A percentile compares a stretch with the other conserved stretches of the same genome.
Evolutionary conservation across 2,888 invertebrate genomes (phyloP).

Genomic region (Dilophus febrilis): DNA sequence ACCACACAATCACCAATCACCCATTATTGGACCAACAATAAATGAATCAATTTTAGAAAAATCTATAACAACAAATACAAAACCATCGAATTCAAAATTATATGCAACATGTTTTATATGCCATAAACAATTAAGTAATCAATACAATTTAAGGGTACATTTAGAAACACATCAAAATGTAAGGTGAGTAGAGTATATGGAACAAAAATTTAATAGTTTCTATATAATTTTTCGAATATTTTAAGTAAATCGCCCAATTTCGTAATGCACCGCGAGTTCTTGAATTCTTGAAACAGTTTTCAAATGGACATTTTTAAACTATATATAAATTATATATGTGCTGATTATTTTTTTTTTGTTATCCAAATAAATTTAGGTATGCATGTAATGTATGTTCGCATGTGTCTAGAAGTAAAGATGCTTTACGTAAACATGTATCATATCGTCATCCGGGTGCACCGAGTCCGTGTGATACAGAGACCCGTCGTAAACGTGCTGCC

Average conservation of each 20-base stretch:
- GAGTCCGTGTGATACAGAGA: conserved; percentile 29
- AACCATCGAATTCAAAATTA: conserved; percentile 33
- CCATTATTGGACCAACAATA: conserved; percentile 1
- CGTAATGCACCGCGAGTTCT: no score
- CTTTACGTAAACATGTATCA: conserved; percentile 73
- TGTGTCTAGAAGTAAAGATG: conserved; percentile 74
- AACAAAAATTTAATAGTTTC: no score
- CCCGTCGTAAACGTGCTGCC: conserved; percentile 26
- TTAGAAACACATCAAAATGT: conserved; percentile 83
- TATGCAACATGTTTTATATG: conserved; percentile 64
- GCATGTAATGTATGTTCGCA: conserved; percentile 76
- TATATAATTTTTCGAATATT: no score
- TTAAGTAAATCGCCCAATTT: no score
- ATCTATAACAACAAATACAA: conserved; percentile 13
- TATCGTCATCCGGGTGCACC: conserved; percentile 56
- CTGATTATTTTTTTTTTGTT: background rate
- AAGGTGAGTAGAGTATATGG: no score
- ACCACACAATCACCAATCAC: no score
- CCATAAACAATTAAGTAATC: conserved; percentile 76
- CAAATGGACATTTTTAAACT: background rate
- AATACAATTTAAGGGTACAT: conserved; percentile 77
- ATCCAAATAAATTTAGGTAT: conserved; percentile 34
- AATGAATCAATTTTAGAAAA: conserved; percentile 12
- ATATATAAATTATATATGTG: background rate
- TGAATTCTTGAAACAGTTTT: background rate